These are phyloP conservation scores for Alces alces DNA, from an alignment of 2,113 vertebrate genomes.

Conservation along the genomic window DNA sequence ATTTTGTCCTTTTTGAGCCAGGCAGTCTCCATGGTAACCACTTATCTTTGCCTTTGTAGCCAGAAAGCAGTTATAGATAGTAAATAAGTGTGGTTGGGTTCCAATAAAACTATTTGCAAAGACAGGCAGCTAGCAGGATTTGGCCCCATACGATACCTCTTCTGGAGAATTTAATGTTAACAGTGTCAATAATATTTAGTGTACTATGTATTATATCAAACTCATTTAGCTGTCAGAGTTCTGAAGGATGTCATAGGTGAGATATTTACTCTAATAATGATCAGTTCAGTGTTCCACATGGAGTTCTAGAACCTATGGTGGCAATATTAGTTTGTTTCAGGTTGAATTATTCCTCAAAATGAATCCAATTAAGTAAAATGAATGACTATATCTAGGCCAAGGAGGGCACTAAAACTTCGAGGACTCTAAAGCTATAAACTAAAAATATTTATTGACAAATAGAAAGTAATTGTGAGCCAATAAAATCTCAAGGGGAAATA, in stretches of 20 bases:
- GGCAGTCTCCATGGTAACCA: background rate
- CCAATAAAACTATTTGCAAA: background rate
- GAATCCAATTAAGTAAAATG: background rate
- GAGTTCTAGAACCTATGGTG: background rate
- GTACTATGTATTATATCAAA: background rate
- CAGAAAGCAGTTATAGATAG: background rate
- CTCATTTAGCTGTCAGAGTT: background rate
- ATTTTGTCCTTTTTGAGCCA: background rate
- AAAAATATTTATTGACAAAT: background rate
- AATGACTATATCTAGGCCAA: background rate
- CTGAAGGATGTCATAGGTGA: background rate
- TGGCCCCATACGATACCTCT: background rate
- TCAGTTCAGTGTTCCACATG: background rate
- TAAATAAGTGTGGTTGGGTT: background rate
- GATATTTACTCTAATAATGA: constrained; percentile 12
- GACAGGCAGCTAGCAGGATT: background rate
- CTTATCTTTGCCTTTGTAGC: background rate
- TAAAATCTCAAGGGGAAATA: background rate
- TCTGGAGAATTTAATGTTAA: constrained; percentile 17
- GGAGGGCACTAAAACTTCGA: background rate
- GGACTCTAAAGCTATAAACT: background rate
- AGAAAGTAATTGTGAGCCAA: background rate
- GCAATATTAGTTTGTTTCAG: background rate
- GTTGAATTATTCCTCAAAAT: constrained; percentile 21
- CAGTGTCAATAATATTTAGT: background rate